Conservation (phyloP, 2,888 invertebrate species). For the Maniola hyperantus region DNA sequence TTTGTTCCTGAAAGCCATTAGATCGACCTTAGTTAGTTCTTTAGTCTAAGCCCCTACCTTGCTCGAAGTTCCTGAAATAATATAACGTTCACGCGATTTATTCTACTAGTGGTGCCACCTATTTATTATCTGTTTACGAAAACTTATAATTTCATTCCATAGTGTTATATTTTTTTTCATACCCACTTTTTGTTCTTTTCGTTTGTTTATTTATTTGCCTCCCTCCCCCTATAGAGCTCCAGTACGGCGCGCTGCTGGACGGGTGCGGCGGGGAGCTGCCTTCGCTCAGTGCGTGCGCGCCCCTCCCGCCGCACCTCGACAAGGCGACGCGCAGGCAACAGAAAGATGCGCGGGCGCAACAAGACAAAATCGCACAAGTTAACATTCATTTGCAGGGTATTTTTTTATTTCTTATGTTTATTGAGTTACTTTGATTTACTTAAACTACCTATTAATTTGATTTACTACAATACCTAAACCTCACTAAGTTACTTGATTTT, state of each 20-base stretch:
- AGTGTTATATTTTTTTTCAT: background rate
- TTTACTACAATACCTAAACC: too few relatives aligned
- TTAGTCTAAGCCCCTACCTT: background rate
- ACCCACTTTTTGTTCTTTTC: conserved; percentile 39
- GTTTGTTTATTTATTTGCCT: conserved; percentile 49
- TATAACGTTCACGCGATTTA: background rate
- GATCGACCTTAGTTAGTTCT: background rate
- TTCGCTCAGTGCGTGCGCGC: conserved; percentile 74
- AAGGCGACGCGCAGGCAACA: conserved; percentile 82
- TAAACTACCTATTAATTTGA: too few relatives aligned
- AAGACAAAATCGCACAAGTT: conserved; percentile 89
- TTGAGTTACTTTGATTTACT: background rate
- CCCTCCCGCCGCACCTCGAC: conserved; percentile 81
- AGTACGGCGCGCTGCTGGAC: conserved; percentile 80
- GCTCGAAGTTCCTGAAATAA: background rate
- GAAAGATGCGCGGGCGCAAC: conserved; percentile 86
- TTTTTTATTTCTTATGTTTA: conserved; percentile 59
- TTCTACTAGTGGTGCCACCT: background rate
- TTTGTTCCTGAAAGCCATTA: too few relatives aligned
- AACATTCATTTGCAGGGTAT: conserved; percentile 93
- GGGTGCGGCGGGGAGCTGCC: conserved; percentile 82
- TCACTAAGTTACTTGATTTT: conserved; percentile 24
- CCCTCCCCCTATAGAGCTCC: conserved; percentile 76
- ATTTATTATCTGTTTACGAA: background rate
- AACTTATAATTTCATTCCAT: background rate